A percentile compares a stretch with the other conserved stretches of the same genome.
These are phyloP conservation scores for Ursus arctos DNA, from an alignment of 2,113 vertebrate genomes.

Conservation along the genomic window DNA sequence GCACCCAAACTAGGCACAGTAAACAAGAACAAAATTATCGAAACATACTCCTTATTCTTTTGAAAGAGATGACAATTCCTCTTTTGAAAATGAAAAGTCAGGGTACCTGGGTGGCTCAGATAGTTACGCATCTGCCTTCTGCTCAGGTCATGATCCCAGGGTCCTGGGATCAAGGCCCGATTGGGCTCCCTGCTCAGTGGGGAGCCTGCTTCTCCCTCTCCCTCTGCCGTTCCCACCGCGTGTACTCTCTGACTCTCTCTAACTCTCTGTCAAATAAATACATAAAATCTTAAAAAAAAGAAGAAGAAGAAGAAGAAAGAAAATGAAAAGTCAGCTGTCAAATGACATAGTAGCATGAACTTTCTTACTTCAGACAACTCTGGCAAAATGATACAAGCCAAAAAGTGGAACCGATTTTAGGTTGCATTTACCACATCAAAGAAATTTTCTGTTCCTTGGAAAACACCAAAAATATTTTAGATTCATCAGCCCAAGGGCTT, in stretches of 20 bases:
- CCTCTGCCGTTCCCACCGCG: no score
- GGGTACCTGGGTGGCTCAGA: no score
- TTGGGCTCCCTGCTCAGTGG: no score
- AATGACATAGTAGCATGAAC: neutral
- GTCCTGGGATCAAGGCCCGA: no score
- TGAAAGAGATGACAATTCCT: neutral
- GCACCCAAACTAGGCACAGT: neutral
- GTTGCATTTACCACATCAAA: slow-evolving; percentile 60
- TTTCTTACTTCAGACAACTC: slow-evolving; percentile 52
- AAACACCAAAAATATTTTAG: slow-evolving; percentile 68
- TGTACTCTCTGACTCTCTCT: no score
- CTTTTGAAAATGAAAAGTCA: slow-evolving; percentile 22
- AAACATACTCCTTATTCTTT: neutral
- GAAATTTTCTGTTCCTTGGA: slow-evolving; percentile 55
- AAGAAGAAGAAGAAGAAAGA: neutral
- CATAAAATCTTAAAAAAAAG: no score
- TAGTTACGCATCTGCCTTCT: no score
- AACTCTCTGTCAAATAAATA: no score
- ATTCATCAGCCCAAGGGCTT: neutral
- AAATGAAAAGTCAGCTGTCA: slow-evolving; percentile 34
- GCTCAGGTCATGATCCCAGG: no score
- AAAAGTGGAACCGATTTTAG: slow-evolving; percentile 69
- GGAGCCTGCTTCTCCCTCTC: no score
- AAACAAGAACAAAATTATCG: neutral
- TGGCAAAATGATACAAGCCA: slow-evolving; percentile 27